A percentile compares a stretch with the other conserved stretches of the same genome.
Conservation (phyloP, 92 coral and sea anemone genomes). For the Epizoanthus scotinus region DNA sequence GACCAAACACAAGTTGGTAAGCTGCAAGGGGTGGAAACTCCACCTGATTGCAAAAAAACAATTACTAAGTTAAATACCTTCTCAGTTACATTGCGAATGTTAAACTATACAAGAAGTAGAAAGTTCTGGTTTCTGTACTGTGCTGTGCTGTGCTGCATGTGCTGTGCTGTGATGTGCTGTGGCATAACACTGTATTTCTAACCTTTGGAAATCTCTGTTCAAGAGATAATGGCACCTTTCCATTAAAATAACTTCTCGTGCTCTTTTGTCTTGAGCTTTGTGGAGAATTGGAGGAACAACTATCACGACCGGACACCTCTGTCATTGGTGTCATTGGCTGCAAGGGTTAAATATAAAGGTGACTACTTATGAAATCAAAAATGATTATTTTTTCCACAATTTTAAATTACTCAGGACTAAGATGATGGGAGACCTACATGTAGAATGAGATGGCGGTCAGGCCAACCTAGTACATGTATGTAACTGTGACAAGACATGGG, state of each 20-base stretch:
- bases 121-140: no score
- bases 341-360: not conserved
- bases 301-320: constrained; percentile 7
- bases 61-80: no score
- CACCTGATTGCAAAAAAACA: constrained; percentile 12
- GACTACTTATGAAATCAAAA: not conserved
- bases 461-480: no score
- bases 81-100: no score
- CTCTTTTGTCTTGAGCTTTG: not conserved
- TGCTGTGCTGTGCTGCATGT: no score
- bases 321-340: constrained; percentile 30
- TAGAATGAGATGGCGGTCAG: no score
- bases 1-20: constrained; percentile 24
- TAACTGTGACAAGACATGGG: no score
- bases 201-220: constrained; percentile 85
- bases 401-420: no score
- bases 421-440: no score
- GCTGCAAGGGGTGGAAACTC: constrained; percentile 41
- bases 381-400: no score
- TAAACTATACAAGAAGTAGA: no score
- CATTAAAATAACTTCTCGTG: not conserved
- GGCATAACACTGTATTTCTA: not conserved
- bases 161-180: no score
- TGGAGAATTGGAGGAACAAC: not conserved
- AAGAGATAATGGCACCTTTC: constrained; percentile 28